These are phyloP conservation scores for Fulmarus glacialis DNA, from an alignment of 2,113 vertebrate species.

Conservation along the genomic window DNA sequence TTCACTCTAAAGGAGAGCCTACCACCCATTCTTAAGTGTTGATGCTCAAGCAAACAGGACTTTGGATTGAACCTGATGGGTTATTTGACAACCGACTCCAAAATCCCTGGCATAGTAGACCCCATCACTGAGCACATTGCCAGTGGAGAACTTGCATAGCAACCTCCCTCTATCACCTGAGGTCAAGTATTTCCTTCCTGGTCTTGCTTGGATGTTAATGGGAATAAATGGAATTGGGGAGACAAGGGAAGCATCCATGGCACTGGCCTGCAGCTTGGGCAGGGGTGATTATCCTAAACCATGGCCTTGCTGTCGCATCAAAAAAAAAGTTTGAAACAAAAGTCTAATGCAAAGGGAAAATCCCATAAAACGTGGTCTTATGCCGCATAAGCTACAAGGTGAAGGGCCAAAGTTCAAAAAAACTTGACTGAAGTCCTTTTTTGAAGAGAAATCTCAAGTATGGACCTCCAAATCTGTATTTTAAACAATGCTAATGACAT, in stretches of 20 bases:
- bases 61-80: not conserved
- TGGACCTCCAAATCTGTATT: not conserved
- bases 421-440: not conserved
- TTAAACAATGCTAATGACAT: not conserved
- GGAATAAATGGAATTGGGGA: not conserved
- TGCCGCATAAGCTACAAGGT: not conserved
- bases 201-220: not conserved
- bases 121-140: not conserved
- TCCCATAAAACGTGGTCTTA: fast-evolving
- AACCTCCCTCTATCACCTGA: not conserved
- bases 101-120: not conserved
- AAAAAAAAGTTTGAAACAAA: not conserved
- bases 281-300: not conserved
- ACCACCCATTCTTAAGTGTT: not conserved
- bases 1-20: not conserved
- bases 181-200: not conserved
- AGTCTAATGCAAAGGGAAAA: not conserved
- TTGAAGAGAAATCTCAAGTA: not conserved
- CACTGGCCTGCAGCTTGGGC: not conserved
- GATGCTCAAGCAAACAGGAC: not conserved
- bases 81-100: not conserved
- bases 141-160: not conserved
- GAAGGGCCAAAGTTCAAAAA: not conserved
- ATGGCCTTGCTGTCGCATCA: not conserved
- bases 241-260: not conserved